Evolutionary conservation across 2,888 invertebrate genomes (phyloP), one percentile per base, ranked within the genome.

Genomic region (Gibbula magus): DNA sequence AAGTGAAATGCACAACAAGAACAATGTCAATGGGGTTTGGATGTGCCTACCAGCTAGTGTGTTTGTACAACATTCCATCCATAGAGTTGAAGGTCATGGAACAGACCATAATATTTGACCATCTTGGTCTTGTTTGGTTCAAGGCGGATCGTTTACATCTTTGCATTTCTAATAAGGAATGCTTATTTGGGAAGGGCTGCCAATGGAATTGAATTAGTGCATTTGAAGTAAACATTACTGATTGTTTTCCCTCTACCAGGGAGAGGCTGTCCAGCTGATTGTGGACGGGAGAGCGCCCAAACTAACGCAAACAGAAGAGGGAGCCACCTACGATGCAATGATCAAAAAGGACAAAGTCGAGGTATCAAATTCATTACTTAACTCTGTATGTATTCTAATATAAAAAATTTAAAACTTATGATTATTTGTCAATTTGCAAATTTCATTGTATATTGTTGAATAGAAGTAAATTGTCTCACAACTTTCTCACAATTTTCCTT

Each of bases 251-350:
- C 74, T 2, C 56, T 81, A 84, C 70, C 81, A 94, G 93, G 93
- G 91, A 39, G 94, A 97, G 89, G 96, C 99, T 0, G 98, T 98
- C 0, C 95, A 97, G 87, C 94, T 98, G 94, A 96, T 99, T 0
- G 96, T 96, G 0, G 94, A 94, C 77, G 96, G 96, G 0, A 95
- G 94, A 3, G 98, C 99, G 0, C 98, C 97, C 0, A 95, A 94
- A 88, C 94, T 96, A 29, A 91, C 93, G 0, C 99, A 99, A 93
- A 94, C 96, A 0, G 96, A 96, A 91, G 96, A 96, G 82, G 98
- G 97, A 0, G 98, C 98, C 77, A 96, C 96, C 0, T 99, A 99
- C 92, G 99, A 99, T 89, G 95, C 98, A 0, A 96, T 98, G 89
- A 93, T 98, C 74, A 97, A 97, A 91, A 98, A 97, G 92, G 97